Evolutionary conservation across 2,888 invertebrate species (phyloP), one percentile per base, ranked within the genome.

Genomic region (Celastrina argiolus): DNA sequence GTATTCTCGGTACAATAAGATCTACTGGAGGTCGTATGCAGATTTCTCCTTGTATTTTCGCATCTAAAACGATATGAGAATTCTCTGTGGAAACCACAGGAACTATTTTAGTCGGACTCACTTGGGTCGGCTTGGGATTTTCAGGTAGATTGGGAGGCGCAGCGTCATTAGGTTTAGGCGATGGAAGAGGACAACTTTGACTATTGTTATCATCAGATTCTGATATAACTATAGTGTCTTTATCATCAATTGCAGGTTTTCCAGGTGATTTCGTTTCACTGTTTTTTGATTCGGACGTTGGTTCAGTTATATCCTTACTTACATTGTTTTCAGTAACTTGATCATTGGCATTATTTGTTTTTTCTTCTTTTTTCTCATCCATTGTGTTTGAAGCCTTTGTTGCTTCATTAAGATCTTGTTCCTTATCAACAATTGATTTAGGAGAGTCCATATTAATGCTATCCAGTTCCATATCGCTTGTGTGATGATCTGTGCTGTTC

Each of bases 161-260:
- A 56, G 84, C 76, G 14, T 75, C 74, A 65, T 82, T 81, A 18
- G 81, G 83, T 75, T 87, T 87, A 0, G 90, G 91, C 4, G 90
- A 88, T n/a, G 90, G 90, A 31, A 90, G 72, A 1, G 90, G 90
- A 73, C 91, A 89, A 74, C 90, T 90, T 72, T 91, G 87, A 76
- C 92, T 87, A 75, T 91, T 85, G 73, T 88, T 90, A 69, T 91
- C 88, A 75, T 91, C 91, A 14, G 90, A 91, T 74, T 91, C 90
- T 0, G 90, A 89, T 76, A 91, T 91, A 12, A 89, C 78, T 31
- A 92, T 88, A 0, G 88, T 89, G 66, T 89, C 92, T 76, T 87
- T 88, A 68, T 92, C 92, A 69, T 89, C 88, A 2, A 83, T 70
- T 14, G 76, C 70, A 12, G 80, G 69, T 75, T 86, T 83, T 2